These are phyloP conservation scores for Chironomus tepperi DNA, from an alignment of 1,140 invertebrate species.

Conservation along the genomic window DNA sequence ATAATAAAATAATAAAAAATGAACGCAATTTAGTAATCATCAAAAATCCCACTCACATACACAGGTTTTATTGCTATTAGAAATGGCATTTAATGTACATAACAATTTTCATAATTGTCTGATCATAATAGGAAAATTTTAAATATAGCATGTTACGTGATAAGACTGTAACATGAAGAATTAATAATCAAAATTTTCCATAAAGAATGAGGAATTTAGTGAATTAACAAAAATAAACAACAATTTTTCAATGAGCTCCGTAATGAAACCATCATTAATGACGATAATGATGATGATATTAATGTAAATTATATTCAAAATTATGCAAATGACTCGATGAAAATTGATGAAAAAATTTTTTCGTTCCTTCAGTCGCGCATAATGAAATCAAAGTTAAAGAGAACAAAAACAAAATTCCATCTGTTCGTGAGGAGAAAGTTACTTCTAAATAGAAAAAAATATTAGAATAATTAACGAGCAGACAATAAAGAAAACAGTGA, in stretches of 20 bases:
- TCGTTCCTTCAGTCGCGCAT: neutral
- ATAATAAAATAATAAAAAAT: too few species aligned
- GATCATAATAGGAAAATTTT: too few species aligned
- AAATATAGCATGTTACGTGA: neutral
- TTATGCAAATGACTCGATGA: neutral
- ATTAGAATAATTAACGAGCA: too few species aligned
- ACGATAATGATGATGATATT: neutral
- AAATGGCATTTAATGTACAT: too few species aligned
- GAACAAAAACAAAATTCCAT: too few species aligned
- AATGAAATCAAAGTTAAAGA: neutral
- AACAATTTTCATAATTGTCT: too few species aligned
- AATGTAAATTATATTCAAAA: constrained; percentile 10
- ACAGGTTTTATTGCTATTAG: too few species aligned
- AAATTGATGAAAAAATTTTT: neutral
- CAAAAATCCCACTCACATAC: too few species aligned
- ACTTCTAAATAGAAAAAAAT: too few species aligned
- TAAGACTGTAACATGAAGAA: neutral
- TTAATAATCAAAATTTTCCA: constrained; percentile 1
- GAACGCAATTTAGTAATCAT: too few species aligned
- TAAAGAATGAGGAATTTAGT: neutral
- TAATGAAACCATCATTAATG: neutral
- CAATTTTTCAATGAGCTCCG: neutral
- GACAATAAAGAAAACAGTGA: too few species aligned
- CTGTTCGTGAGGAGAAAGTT: too few species aligned
- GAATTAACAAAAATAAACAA: neutral